Base-by-base conservation (phyloP, 2,113 vertebrate species). In the Glareola pratincola region DNA sequence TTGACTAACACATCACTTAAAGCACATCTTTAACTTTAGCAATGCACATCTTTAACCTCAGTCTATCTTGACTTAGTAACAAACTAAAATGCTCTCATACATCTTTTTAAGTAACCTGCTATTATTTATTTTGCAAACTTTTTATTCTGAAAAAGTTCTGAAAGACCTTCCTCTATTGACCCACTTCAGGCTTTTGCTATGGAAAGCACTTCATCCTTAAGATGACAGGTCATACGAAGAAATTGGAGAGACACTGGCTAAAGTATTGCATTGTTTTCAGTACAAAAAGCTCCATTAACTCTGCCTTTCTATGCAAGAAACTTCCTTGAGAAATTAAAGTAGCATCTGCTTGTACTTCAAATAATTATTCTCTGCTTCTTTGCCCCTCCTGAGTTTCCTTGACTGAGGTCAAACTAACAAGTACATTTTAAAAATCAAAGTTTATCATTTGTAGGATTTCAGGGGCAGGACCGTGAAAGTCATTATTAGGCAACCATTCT, bases 291-390 rank as follows among this genome's bases (percentile, higher is more conserved):
- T 76, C 39, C 0, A 29, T 53, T 84, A 88, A 71, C 64, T 3
- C 76, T 67, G 80, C 45, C 76, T 68, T 91, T 86, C 36, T 78
- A 86, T 0, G 6, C 53, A 84, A 74, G 23, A 75, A 71, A 71
- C 5, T 93, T 94, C 94, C 88, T 94, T 93, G 83, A 95, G 23
- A 86, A 88, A 74, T 13, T 9, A 82, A 20, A 88, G 63, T 24
- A 90, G 75, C 85, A 90, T 96, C 74, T 90, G 71, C 91, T 83
- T 60, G 39, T 68, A 78, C 68, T 87, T 92, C 51, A 60, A 78
- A 45, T 91, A 89, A 86, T 77, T 67, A 66, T 19, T 75, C 47
- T 78, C 68, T 51, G 29, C 60, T 86, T 75, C 83, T 87, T 85
- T 64, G 60, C 51, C 57, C 56, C 64, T 92, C 72, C 51, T 10